Evolutionary conservation across 2,797 vertebrate species (phyloP), one percentile per base, ranked within the genome.

Genomic region (Fundulus diaphanus): DNA sequence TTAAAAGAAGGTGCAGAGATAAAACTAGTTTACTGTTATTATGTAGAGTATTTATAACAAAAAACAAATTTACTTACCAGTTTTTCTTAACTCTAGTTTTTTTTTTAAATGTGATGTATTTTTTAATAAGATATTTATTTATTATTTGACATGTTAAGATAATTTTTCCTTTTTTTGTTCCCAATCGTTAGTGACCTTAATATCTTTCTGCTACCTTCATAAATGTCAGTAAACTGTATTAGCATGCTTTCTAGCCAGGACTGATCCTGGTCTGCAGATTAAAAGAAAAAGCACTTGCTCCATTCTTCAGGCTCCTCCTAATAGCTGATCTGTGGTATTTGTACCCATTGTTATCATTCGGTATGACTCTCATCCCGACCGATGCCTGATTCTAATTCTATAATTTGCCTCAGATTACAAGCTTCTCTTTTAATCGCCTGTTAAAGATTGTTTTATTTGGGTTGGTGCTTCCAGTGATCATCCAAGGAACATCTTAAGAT

Each of bases 401-500:
- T 11, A 54, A 27, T 24, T 5, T 24, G 5, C 49, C 48, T 73
- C 59, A 72, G 65, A 76, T 20, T 35, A 24, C 52, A 51, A 40
- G 16, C 48, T 46, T 59, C 3, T 54, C 3, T 73, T 73, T 70
- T 46, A 74, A 52, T 59, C n/a, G 31, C 27, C 15, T 13, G 5
- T 24, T 57, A 29, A 70, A 31, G 51, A 35, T 37, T 35, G 35
- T 59, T 51, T 20, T 29, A 31, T 73, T 57, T 68, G 20, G 44
- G 42, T 73, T 44, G 20, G 40, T 74, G 29, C 29, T 83, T 40
- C 73, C n/a, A 54, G 24, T 31, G 48, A 49, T 35, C 42, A 0
- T 3, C 61, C 40, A 33, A n/a, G 61, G 68, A 42, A 54, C 68
- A 74, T 49, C 79, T 81, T 82, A 49, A 75, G 74, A 59, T 63